Percentiles rank a stretch among this genome's conserved stretches.
Evolutionary conservation across 2,113 vertebrate species (phyloP).

Genomic region (Ovis aries): DNA sequence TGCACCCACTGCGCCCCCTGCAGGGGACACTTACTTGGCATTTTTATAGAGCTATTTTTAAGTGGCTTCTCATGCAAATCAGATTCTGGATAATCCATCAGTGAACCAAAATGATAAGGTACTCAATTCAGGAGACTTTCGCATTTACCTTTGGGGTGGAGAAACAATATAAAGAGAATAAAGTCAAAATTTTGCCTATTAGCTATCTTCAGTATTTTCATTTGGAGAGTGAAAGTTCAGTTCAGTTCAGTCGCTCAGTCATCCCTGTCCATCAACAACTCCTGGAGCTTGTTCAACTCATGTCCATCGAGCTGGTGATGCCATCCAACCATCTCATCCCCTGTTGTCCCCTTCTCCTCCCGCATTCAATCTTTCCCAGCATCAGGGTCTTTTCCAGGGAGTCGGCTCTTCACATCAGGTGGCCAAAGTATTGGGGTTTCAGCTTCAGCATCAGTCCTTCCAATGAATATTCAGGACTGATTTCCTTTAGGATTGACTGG

Average conservation of each 20-base stretch:
- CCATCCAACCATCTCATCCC: background rate
- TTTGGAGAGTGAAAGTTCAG: background rate
- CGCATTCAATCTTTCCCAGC: background rate
- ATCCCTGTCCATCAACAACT: background rate
- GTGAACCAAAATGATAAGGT: background rate
- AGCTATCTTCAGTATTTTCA: background rate
- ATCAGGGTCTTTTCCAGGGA: background rate
- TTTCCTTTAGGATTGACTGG: background rate
- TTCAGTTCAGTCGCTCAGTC: background rate
- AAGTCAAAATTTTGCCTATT: background rate
- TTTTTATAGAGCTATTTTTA: background rate
- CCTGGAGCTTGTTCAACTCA: background rate
- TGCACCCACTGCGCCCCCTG: conserved; percentile 40
- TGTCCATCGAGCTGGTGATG: background rate
- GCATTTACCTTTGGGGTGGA: background rate
- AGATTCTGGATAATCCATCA: background rate
- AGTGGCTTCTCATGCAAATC: background rate
- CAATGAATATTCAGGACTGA: background rate
- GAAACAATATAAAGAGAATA: background rate
- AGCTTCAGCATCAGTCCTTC: background rate
- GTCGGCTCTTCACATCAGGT: background rate
- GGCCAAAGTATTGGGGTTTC: background rate
- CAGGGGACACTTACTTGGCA: conserved; percentile 22
- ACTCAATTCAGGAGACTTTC: background rate
- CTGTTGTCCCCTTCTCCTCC: background rate